Evolutionary conservation across 2,888 invertebrate species (phyloP), one percentile per base, ranked within the genome.

Genomic region (Hypercompe scribonia): DNA sequence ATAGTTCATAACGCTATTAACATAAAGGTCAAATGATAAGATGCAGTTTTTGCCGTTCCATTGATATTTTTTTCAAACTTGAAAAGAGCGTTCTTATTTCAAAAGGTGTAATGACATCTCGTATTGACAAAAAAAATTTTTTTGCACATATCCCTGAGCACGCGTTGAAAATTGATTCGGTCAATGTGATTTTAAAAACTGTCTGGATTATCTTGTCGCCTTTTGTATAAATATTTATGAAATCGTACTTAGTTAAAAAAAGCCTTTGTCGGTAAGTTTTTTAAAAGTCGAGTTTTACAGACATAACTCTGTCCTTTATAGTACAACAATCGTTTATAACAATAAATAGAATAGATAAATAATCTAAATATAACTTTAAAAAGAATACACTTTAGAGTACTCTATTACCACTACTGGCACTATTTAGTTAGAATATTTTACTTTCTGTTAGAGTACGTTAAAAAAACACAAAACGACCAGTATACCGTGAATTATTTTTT

Each of bases 121-220:
- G 82, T 80, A 73, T 81, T 82, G 75, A 72, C 90, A 88, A 91
- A 89, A 86, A 61, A 80, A 74, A 68, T 83, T 93, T 91, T 93
- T 94, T 91, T 92, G 90, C 91, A 86, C 88, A 86, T 87, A 88
- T 86, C 78, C 84, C 71, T 78, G 81, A 93, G 94, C 95, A 95
- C 95, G 94, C 94, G 94, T 93, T 93, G 81, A 87, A 85, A 89
- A 90, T 91, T 87, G 86, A 83, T 79, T 85, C 75, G 73, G 83
- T 85, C 82, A 79, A 84, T 81, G 80, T 70, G 71, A 76, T 85
- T 83, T 82, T 77, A 77, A 80, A 84, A 83, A 83, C 77, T 77
- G 70, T 75, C 77, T 67, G 77, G 77, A 85, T 86, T 85, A 82
- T 84, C 83, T 84, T 88, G 86, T 87, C 73, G 65, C 70, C 81